A percentile compares a stretch with the other conserved stretches of the same genome.
Conservation (phyloP, 2,113 vertebrate genomes). For the Stomatorhinus ivindoensis region DNA sequence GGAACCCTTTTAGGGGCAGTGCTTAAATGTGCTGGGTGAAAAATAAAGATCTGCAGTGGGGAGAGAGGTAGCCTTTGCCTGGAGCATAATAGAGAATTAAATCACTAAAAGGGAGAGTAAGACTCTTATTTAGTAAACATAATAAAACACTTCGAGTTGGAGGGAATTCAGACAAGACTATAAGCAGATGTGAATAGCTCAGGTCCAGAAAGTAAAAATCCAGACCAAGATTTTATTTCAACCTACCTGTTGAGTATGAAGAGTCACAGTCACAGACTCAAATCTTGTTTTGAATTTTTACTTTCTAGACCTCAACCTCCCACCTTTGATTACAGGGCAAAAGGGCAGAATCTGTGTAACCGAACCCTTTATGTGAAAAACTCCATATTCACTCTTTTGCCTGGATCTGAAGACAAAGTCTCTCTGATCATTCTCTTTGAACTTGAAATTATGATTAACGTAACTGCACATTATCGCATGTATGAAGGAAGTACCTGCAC, state of each 20-base stretch:
- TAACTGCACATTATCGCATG: neutral
- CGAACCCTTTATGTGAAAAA: neutral
- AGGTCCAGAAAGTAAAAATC: neutral
- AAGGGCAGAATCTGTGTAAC: neutral
- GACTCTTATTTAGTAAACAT: neutral
- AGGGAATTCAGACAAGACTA: neutral
- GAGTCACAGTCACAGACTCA: neutral
- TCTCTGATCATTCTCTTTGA: neutral
- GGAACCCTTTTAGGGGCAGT: neutral
- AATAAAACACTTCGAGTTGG: neutral
- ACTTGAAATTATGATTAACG: neutral
- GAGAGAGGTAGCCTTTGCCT: neutral
- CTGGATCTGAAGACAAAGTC: neutral
- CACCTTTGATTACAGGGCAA: neutral
- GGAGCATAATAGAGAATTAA: neutral
- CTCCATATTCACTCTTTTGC: neutral
- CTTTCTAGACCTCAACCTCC: neutral
- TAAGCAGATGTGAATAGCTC: neutral
- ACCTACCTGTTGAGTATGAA: neutral
- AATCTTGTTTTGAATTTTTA: neutral
- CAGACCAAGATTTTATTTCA: neutral
- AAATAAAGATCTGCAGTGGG: neutral
- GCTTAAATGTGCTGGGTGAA: neutral
- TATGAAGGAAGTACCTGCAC: neutral
- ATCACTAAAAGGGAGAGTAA: neutral